phyloP scores from a whole-genome alignment of 2,113 vertebrate species.

The Sminthopsis crassicaudata region DNA sequence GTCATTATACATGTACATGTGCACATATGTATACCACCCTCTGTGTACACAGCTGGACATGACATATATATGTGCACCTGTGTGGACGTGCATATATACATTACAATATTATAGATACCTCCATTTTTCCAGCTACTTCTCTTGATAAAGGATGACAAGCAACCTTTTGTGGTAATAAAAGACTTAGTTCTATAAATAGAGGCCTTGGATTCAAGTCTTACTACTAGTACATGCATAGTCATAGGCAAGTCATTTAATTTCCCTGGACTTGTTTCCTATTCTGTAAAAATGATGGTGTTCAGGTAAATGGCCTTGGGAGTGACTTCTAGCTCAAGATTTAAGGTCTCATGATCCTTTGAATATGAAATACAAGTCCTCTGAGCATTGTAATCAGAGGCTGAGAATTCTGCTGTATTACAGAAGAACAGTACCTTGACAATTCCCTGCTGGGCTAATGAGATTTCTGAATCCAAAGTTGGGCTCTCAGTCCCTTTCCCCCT shows the following conservation, averaged over 20 bases:
- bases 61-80: no score
- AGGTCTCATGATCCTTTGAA: not conserved
- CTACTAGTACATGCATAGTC: not conserved
- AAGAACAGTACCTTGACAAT: not conserved
- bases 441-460: not conserved
- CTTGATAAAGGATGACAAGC: not conserved
- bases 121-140: not conserved
- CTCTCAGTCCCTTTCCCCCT: not conserved
- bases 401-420: not conserved
- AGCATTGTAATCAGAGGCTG: not conserved
- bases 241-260: not conserved
- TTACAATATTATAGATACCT: not conserved
- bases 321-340: not conserved
- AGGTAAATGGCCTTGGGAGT: not conserved
- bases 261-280: not conserved
- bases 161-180: not conserved
- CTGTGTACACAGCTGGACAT: no score
- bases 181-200: not conserved
- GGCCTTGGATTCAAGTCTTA: not conserved
- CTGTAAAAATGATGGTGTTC: not conserved
- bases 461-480: not conserved
- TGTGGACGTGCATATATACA: no score
- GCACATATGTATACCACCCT: no score
- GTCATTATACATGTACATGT: not conserved
- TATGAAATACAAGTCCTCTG: not conserved